Base-by-base conservation (phyloP, 2,888 invertebrate genomes). In the Calameuta pallipes region DNA sequence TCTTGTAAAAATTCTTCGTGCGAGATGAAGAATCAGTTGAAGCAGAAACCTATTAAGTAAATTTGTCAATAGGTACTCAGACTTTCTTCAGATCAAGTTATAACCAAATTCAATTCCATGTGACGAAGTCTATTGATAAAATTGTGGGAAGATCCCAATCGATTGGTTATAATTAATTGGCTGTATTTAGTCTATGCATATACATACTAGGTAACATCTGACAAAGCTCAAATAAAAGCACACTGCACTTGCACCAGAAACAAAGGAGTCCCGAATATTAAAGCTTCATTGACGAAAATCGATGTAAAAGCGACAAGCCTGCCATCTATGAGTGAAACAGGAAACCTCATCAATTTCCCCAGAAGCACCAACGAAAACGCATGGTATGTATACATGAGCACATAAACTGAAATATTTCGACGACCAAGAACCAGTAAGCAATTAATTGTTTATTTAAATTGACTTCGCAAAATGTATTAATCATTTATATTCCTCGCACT, bases 271-370 rank as follows among this genome's bases (percentile, higher is more conserved):
- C 31, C 71, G 71, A 31, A 34, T 23, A 33, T 34, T 15, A 12
- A 31, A 34, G 13, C 33, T 71, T 71, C 33, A 71, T 71, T 71
- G 71, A 71, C 71, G 15, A 71, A 71, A 56, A 56, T 56, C 56
- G 56, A 56, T 71, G 31, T 71, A 15, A 31, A 31, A 31, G 3
- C 31, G 71, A 34, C 71, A 9, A 71, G 71, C 12, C 71, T 71
- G 71, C 71, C 71, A 71, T 34, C 71, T 71, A 6, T 71, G 31
- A 2, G 9, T 31, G 71, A 3, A 71, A 71, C 71, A 34, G 31
- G 31, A 13, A 71, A 71, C 31, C 56, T 23, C 23, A 6, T 56
- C 56, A 56, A 56, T 56, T 23, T 56, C 23, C 56, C 2, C 23
- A 56, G 56, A 56, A 56, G 9, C 56, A 9, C 9, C 23, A 9